Evolutionary conservation across 2,888 invertebrate genomes (phyloP), one percentile per base, ranked within the genome.

Genomic region (Sialis fuliginosa): DNA sequence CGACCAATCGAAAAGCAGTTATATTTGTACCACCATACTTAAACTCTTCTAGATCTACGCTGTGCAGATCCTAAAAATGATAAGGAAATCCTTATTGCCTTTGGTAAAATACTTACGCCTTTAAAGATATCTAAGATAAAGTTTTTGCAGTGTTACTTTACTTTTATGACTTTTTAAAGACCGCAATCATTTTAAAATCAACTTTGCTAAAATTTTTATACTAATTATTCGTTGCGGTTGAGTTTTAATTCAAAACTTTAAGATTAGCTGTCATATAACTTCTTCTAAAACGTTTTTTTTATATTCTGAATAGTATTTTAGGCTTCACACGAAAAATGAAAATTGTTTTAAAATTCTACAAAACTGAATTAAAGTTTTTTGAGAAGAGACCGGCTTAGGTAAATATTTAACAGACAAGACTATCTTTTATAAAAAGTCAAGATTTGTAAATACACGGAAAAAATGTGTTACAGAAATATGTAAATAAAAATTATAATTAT

Each of bases 1-100:
- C 89, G 41, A 95, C 81, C 54, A 96, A 68, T 54, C 92, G 78
- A 60, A 95, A 81, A 5, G 92, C 90, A 1, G 95, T 93, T 54
- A 96, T 90, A 65, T 95, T 95, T 31, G 93, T 92, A 33, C 93
- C 93, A 6, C 91, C 89, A 63, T 92, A 89, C 62, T 87, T 87
- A 65, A 95, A 95, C 64, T 91, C 89, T 59, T 90, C 89, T 58
- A 95, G 70, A 66, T 93, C 86, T 34, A 96, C 81, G 47, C 87
- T 89, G 58, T 92, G 88, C 51, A 95, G 70, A 65, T 93, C 93
- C 89, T 90, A 60, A 4, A 57, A 56, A 12, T 10, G n/a, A 45
- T 39, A 45, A 39, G 5, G 12, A 42, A 31, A 8, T 42, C 7
- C 9, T 31, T 42, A 9, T 22, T 10, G 8, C 12, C 12, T 10